Conservation (phyloP, 64 coral and sea anemone genomes). For the Stylophora pistillata region DNA sequence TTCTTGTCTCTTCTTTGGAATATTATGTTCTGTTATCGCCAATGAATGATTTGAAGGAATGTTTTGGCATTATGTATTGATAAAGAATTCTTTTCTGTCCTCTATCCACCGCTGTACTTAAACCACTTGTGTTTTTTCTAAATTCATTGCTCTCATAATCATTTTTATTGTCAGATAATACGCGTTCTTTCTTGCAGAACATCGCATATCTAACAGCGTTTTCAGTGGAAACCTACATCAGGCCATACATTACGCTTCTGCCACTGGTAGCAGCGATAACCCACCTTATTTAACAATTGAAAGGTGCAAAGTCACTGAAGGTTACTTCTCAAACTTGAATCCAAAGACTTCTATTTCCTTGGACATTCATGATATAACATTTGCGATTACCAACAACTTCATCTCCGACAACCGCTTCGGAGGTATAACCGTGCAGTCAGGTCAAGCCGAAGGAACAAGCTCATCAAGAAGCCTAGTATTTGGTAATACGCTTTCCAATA, state of each 20-base stretch:
- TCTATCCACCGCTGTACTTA: no score
- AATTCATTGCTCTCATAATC: neutral
- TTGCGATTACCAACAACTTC: slow-evolving; percentile 43
- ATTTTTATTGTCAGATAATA: no score
- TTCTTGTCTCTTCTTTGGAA: neutral
- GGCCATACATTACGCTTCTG: neutral
- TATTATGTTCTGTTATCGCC: neutral
- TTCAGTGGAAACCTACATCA: neutral
- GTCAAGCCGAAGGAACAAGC: slow-evolving; percentile 16
- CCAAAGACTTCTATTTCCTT: neutral
- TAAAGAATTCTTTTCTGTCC: no score
- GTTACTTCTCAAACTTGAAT: neutral
- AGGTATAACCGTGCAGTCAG: slow-evolving; percentile 23
- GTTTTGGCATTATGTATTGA: no score
- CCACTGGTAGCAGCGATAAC: neutral
- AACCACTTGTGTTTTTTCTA: neutral
- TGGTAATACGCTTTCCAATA: slow-evolving; percentile 56
- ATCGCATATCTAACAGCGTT: slow-evolving; percentile 22
- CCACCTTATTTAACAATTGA: neutral
- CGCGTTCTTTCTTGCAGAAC: neutral
- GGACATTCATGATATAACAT: slow-evolving; percentile 24
- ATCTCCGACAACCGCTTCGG: slow-evolving; percentile 54
- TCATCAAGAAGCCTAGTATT: slow-evolving; percentile 31
- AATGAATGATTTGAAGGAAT: neutral
- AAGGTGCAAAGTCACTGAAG: slow-evolving; percentile 6